Evolutionary conservation across 2,797 vertebrate species (phyloP).

Genomic region (Potorous gilbertii): DNA sequence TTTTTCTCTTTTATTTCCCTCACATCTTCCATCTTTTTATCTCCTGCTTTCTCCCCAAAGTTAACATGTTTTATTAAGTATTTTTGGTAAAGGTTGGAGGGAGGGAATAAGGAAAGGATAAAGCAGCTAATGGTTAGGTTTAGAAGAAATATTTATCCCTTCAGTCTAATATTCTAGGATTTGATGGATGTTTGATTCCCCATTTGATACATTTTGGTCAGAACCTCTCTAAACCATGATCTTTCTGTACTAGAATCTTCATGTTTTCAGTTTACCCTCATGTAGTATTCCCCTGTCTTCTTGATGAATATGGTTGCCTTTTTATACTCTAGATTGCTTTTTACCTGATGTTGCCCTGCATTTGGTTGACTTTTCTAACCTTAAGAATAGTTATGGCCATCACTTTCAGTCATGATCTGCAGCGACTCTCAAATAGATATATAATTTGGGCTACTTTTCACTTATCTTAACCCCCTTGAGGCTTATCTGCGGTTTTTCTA

Average conservation of each 20-base stretch:
- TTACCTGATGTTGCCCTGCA: neutral
- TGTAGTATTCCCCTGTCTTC: neutral
- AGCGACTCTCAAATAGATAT: neutral
- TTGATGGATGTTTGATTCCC: neutral
- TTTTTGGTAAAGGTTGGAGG: neutral
- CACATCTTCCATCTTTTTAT: neutral
- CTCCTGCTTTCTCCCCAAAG: conserved; percentile 23
- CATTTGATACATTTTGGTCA: neutral
- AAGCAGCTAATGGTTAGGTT: neutral
- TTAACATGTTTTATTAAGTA: conserved; percentile 19
- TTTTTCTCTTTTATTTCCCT: conserved; percentile 16
- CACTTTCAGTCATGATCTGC: neutral
- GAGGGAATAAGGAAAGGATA: neutral
- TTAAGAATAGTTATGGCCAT: neutral
- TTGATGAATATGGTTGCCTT: neutral
- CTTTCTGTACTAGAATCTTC: neutral
- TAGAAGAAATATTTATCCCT: neutral
- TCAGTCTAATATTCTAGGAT: neutral
- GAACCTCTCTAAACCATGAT: neutral
- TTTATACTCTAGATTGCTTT: neutral
- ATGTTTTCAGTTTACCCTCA: neutral
- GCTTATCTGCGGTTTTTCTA: neutral
- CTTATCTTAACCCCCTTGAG: neutral
- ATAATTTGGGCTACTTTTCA: neutral
- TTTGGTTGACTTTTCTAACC: neutral